Evolutionary conservation across 2,113 vertebrate species (phyloP), one percentile per base, ranked within the genome.

Genomic region (Cercocebus atys): DNA sequence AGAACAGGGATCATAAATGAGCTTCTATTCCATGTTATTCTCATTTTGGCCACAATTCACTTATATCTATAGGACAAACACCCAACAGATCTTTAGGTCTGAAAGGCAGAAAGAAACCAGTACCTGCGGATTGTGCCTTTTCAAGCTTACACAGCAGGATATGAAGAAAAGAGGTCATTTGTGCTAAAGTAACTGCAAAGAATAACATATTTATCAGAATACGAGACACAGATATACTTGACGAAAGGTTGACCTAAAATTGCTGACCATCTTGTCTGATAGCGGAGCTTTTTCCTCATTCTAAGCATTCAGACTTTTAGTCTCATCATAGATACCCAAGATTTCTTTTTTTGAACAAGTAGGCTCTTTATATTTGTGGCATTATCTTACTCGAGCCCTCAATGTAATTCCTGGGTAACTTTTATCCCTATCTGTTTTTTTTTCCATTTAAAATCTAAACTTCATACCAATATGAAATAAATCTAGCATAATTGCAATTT

Each of bases 121-220:
- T 70, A 82, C 66, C 75, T 88, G 45, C 64, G 57, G 93, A 96
- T 27, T 90, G 87, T 73, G 47, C 76, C 85, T 95, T 79, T 95
- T 96, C 83, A 96, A 94, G 95, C 97, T 97, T 97, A 97, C 72
- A 0, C 84, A 97, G 95, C 87, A 97, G 79, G 68, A 95, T 70
- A 61, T 50, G 90, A 90, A 93, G 87, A 94, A 97, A 98, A 95
- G 95, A 97, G 76, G 92, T 95, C 95, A 96, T 90, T 79, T 95
- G 80, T 92, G 59, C 96, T 96, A 94, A 93, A 95, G 85, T 45
- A 94, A 93, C 76, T 75, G 87, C 87, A 95, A 90, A 95, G 88
- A 97, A 96, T 92, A 92, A 81, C 47, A 32, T 94, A 96, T 87
- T 95, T 97, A 90, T 93, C 78, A 88, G 76, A 93, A 75, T 87